Base-by-base conservation (phyloP, 2,113 vertebrate genomes). In the Vimba vimba region DNA sequence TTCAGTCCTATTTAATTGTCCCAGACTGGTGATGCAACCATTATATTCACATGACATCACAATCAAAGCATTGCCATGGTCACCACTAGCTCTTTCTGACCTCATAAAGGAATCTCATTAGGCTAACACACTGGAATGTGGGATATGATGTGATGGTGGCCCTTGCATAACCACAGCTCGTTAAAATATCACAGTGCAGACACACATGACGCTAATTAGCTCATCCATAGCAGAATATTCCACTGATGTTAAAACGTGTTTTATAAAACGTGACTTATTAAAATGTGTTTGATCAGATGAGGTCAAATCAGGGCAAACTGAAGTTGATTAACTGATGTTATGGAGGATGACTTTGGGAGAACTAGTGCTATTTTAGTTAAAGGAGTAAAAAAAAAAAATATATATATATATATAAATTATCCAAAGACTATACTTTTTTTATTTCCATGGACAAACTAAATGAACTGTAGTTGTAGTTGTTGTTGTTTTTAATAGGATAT, bases 261-360 rank as follows among this genome's bases (percentile, higher is more conserved):
- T n/a, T n/a, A n/a, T n/a, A n/a, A n/a, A n/a, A n/a, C n/a, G n/a
- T n/a, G 75, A 79, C 55, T 79, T 79, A 77, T 30, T 78, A 64
- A 75, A 80, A 87, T 55, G 52, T 50, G 33, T 87, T 83, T 89
- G 79, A 60, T 81, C 59, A 76, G 83, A 86, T 85, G 62, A 36
- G 77, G 69, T 88, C 87, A 86, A 55, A 79, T 36, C 69, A 84
- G 33, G 59, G 19, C 45, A 60, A 76, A 52, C 39, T 57, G 74
- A 27, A 85, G 50, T 73, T 64, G 85, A 82, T 73, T 62, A 78
- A 82, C 27, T 43, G 59, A 30, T 30, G 71, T 52, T 33, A 30
- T 76, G n/a, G 11, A 77, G 27, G 75, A 27, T 17, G 27, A 55
- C 27, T 15, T 77, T n/a, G 6, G 36, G 68, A 71, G 68, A 71